Base-by-base conservation (phyloP, 2,113 vertebrate genomes). In the Desmodus rotundus region DNA sequence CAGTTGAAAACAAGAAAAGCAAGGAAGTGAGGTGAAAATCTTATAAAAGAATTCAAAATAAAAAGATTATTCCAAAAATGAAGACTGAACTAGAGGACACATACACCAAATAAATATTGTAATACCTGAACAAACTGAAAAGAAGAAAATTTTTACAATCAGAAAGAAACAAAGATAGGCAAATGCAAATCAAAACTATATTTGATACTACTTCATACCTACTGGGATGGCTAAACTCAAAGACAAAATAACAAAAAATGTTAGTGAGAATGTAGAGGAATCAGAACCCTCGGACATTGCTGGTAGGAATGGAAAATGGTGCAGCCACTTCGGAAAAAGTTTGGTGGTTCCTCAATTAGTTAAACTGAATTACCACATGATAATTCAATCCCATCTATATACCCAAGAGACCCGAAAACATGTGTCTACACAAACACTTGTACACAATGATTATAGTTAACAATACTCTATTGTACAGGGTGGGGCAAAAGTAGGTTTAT, bases 1-100 rank as follows among this genome's bases (percentile, higher is more conserved):
- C 16, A 19, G 14, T 54, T 33, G 33, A 74, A 50, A 65, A n/a
- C 41, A 61, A 65, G 88, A 68, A 63, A 52, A 73, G 13, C 12
- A n/a, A 15, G 36, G 12, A 93, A 61, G 20, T 28, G 38, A 91
- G 63, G 61, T 52, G 20, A 16, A 77, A 93, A 84, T 67, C 22
- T 19, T 19, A 45, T 4, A 28, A 22, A 70, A 80, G 63, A 84
- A 45, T 43, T 91, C 22, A 87, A 82, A 82, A 45, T 7, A 10
- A 56, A 84, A 58, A 85, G 26, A 20, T 26, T 11, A 70, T 22
- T 72, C 47, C 3, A 77, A 43, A 84, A 93, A 84, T 38, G 5
- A 88, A 80, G 47, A 82, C 38, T 93, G 89, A 54, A 38, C 45
- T 26, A 80, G 47, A 82, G 82, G 63, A 90, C 78, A 90, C 78